Evolutionary conservation across 2,888 invertebrate genomes (phyloP).

Genomic region (Lomographa bimaculata): DNA sequence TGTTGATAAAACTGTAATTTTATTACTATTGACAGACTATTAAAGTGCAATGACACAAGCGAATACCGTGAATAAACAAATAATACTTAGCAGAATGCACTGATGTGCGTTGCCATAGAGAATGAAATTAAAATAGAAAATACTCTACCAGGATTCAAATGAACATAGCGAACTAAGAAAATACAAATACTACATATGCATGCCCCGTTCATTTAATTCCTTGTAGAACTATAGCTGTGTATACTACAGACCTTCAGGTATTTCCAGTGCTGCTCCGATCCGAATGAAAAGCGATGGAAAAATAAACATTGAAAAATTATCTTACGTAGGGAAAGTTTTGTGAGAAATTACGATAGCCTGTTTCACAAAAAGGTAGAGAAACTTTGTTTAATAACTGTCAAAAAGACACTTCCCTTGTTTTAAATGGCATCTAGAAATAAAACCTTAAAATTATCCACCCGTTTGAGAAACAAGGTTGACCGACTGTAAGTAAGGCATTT

Average conservation of each 20-base stretch:
- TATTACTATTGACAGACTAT: constrained; percentile 17
- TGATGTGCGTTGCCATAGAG: constrained; percentile 11
- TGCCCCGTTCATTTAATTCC: too few species aligned
- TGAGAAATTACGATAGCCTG: too few species aligned
- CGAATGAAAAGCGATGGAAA: constrained; percentile 69
- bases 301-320: constrained; percentile 42
- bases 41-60: constrained; percentile 20
- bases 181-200: not conserved
- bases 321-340: constrained; percentile 17
- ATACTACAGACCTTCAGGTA: constrained; percentile 89
- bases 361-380: too few species aligned
- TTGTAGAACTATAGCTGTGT: constrained; percentile 52
- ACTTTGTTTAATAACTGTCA: too few species aligned
- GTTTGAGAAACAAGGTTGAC: too few species aligned
- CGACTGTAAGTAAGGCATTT: too few species aligned
- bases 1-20: constrained; percentile 13
- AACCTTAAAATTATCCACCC: too few species aligned
- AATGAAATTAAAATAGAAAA: too few species aligned
- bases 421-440: too few species aligned
- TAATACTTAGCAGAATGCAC: constrained; percentile 11
- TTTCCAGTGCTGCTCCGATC: constrained; percentile 89
- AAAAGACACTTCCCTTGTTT: too few species aligned
- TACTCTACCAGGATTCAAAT: too few species aligned
- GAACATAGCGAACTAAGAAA: too few species aligned
- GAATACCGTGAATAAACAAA: constrained; percentile 8